Conservation (phyloP, 1,140 invertebrate species). For the Ctenoplectra terminalis region DNA sequence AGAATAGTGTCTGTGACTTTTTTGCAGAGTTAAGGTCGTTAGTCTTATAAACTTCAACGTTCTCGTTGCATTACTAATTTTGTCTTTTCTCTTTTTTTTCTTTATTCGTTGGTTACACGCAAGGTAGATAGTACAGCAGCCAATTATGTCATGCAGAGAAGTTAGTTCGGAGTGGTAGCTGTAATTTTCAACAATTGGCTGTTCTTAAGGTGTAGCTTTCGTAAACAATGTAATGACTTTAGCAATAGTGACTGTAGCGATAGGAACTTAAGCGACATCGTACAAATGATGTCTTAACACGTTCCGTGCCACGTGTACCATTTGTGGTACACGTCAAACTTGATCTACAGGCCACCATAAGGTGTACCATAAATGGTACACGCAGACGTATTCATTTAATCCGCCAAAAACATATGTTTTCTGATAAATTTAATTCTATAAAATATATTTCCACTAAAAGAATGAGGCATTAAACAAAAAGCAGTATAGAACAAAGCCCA, state of each 20-base stretch:
- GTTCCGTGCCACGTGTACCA: too few species aligned
- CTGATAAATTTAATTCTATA: too few species aligned
- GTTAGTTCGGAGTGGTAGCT: constrained; percentile 59
- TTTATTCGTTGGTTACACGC: constrained; percentile 3
- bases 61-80: constrained; percentile 45
- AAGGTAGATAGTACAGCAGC: constrained; percentile 29
- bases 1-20: constrained; percentile 33
- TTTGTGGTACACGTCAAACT: too few species aligned
- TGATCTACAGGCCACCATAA: too few species aligned
- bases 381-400: too few species aligned
- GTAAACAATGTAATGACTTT: constrained; percentile 28
- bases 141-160: constrained; percentile 55
- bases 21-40: constrained; percentile 25
- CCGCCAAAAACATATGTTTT: too few species aligned
- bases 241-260: neutral
- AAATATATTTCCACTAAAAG: too few species aligned
- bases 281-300: too few species aligned
- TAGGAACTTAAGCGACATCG: too few species aligned
- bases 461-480: too few species aligned
- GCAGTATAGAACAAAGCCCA: too few species aligned
- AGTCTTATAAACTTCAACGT: constrained; percentile 51
- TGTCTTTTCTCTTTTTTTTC: constrained; percentile 41
- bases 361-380: too few species aligned
- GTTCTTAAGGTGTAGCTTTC: constrained; percentile 33
- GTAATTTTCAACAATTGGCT: constrained; percentile 40